Evolutionary conservation across 1,140 invertebrate species (phyloP).

Genomic region (Hirudo medicinalis): DNA sequence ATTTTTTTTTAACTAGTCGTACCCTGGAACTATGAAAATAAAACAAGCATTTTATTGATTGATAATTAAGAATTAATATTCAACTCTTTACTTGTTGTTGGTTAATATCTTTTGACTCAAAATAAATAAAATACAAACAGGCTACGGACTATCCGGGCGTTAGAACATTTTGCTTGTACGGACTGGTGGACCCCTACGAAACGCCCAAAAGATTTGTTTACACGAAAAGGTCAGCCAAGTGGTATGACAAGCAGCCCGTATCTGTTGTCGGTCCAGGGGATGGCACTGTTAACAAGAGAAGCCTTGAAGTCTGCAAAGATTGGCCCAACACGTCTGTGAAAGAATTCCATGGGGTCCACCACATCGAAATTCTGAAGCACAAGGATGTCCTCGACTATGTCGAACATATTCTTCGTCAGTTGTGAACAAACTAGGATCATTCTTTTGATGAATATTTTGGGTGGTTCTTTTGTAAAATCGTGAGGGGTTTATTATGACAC

Average conservation of each 20-base stretch:
- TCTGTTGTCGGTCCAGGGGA: slow-evolving; percentile 75
- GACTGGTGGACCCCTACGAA: slow-evolving; percentile 61
- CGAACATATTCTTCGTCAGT: too few relatives aligned
- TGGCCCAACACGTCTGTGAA: slow-evolving; percentile 53
- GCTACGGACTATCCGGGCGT: slow-evolving; percentile 70
- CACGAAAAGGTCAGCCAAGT: slow-evolving; percentile 18
- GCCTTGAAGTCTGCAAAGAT: slow-evolving; percentile 60
- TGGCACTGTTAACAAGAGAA: slow-evolving; percentile 83
- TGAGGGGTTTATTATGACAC: too few relatives aligned
- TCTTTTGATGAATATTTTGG: too few relatives aligned
- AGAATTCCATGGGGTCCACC: slow-evolving; percentile 54
- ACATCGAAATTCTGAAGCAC: slow-evolving; percentile 47
- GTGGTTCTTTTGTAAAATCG: too few relatives aligned
- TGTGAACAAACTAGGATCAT: too few relatives aligned
- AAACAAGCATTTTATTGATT: too few relatives aligned
- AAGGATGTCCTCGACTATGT: too few relatives aligned
- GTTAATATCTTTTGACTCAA: too few relatives aligned
- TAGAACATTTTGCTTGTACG: slow-evolving; percentile 77
- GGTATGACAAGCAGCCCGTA: slow-evolving; percentile 58
- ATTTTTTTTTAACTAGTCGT: too few relatives aligned
- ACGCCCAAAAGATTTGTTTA: slow-evolving; percentile 32
- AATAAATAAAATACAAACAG: slow-evolving; percentile 23
- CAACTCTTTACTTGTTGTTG: neutral
- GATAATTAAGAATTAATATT: too few relatives aligned
- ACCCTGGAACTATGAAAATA: too few relatives aligned